Evolutionary conservation across 2,888 invertebrate species (phyloP).

Genomic region (Leuctra nigra): DNA sequence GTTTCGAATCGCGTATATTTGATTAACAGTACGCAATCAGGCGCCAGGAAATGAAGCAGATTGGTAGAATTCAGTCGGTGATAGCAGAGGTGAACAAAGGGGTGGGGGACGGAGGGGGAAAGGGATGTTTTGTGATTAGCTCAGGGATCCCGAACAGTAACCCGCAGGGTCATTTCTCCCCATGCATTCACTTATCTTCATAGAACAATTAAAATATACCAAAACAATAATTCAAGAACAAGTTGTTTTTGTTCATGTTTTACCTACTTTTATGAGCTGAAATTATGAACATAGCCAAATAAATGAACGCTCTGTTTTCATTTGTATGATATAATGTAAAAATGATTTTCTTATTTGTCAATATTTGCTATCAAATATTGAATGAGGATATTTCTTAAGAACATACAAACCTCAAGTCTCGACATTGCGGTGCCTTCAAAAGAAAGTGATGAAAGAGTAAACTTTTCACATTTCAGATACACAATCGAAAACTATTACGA

Average conservation of each 20-base stretch:
- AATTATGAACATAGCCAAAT: constrained; percentile 1
- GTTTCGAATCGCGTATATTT: constrained; percentile 21
- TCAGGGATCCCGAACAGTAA: constrained; percentile 11
- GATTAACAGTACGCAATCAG: constrained; percentile 23
- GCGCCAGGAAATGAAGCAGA: constrained; percentile 19
- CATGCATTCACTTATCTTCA: constrained; percentile 21
- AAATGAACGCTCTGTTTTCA: neutral
- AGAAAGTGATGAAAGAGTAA: no score
- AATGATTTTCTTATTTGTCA: no score
- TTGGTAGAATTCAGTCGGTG: neutral
- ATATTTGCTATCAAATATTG: no score
- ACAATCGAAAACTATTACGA: constrained; percentile 7
- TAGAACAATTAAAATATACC: constrained; percentile 17
- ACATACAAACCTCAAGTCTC: no score
- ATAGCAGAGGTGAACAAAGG: neutral
- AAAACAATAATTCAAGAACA: constrained; percentile 9
- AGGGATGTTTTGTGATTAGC: constrained; percentile 20
- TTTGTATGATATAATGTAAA: neutral
- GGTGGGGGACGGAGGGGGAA: neutral
- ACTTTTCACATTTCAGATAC: constrained; percentile 1
- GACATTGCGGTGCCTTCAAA: no score
- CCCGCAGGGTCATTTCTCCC: constrained; percentile 9
- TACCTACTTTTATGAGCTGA: constrained; percentile 6
- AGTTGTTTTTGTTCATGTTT: constrained; percentile 14
- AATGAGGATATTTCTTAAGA: no score